Evolutionary conservation across 2,888 invertebrate species (phyloP).

Genomic region (Megalurothrips usitatus): DNA sequence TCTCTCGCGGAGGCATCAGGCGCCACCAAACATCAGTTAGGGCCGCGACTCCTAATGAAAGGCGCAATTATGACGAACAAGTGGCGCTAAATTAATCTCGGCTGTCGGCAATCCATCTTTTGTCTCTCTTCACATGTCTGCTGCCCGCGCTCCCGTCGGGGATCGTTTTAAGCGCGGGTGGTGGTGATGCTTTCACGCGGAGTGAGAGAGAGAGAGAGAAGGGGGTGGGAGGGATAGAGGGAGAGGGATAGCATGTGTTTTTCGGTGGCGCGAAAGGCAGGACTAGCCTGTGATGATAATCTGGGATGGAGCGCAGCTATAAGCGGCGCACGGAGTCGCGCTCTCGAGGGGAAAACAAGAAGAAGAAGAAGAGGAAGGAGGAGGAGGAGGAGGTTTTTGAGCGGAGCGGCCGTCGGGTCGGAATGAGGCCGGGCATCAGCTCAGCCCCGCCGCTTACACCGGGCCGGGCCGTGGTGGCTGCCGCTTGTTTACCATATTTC

Average conservation of each 20-base stretch:
- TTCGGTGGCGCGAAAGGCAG: no score
- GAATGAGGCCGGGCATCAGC: not conserved
- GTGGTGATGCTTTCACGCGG: no score
- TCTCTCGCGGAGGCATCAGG: not conserved
- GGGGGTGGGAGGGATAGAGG: not conserved
- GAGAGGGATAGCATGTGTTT: not conserved
- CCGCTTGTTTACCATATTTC: slow-evolving; percentile 22
- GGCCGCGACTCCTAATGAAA: not conserved
- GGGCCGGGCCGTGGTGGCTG: not conserved
- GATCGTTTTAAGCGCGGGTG: no score
- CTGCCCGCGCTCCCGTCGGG: not conserved
- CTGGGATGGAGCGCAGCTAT: no score
- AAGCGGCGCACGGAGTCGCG: no score
- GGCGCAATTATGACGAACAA: slow-evolving; percentile 15
- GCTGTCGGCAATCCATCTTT: slow-evolving; percentile 1
- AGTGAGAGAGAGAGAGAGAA: not conserved
- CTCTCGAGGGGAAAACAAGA: no score
- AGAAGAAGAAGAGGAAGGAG: no score
- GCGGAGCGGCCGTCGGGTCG: no score
- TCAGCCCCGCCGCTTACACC: not conserved
- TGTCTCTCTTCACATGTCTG: slow-evolving; percentile 1
- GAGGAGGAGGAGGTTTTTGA: no score
- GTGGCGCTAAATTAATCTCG: slow-evolving; percentile 15
- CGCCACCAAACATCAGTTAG: not conserved
- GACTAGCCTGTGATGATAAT: no score